phyloP scores from a whole-genome alignment of 1,140 invertebrate species.

The Chironomus tepperi region DNA sequence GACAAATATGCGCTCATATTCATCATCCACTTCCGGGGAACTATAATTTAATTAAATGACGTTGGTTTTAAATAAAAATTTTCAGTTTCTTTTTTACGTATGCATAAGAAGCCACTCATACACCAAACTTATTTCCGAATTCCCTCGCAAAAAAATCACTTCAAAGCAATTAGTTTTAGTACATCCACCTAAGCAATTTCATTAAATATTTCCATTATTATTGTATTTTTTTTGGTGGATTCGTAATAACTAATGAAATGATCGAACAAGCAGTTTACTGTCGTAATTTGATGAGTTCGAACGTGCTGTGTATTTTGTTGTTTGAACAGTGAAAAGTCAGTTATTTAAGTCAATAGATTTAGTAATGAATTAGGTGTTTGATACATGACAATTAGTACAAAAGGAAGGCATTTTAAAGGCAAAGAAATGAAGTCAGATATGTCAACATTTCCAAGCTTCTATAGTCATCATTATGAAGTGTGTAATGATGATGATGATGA shows the following conservation, averaged over 20 bases:
- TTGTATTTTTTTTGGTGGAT: background rate
- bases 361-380: background rate
- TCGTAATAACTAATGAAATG: background rate
- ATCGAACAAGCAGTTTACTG: background rate
- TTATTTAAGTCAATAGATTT: background rate
- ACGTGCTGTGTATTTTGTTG: background rate
- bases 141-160: background rate
- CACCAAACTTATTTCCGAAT: background rate
- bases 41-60: no score
- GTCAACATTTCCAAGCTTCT: conserved; percentile 19
- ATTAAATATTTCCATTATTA: background rate
- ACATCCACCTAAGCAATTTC: background rate
- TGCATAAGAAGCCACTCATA: no score
- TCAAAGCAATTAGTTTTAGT: background rate
- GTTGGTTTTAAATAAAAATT: no score
- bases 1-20: no score
- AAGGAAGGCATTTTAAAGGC: background rate
- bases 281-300: conserved; percentile 22
- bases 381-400: background rate
- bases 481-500: background rate
- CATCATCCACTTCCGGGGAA: no score
- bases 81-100: no score
- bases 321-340: background rate
- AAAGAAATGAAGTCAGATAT: background rate
- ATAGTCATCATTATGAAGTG: conserved; percentile 23